Evolutionary conservation across 2,888 invertebrate species (phyloP).

Genomic region (Phalangium opilio): DNA sequence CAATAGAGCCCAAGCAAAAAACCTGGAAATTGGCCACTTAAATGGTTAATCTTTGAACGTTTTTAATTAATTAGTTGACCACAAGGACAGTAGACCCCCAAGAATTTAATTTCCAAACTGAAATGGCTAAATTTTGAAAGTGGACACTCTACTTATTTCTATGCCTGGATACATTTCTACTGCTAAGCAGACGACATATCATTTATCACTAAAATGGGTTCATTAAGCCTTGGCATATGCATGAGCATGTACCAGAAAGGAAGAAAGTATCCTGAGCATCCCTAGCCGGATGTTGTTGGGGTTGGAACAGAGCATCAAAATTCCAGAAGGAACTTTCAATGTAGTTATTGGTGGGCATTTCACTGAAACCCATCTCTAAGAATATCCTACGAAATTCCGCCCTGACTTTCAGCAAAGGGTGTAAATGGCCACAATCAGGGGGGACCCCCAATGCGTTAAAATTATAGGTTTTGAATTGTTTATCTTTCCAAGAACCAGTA

Average conservation of each 20-base stretch:
- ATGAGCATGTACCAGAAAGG: constrained; percentile 42
- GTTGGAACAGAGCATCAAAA: constrained; percentile 95
- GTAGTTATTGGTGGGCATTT: constrained; percentile 96
- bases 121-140: too few relatives aligned
- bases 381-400: constrained; percentile 92
- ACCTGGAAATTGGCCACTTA: too few relatives aligned
- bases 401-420: constrained; percentile 81
- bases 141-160: too few relatives aligned
- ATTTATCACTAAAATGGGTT: too few relatives aligned
- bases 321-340: constrained; percentile 99
- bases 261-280: constrained; percentile 99
- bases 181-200: too few relatives aligned
- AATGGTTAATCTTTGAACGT: too few relatives aligned
- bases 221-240: too few relatives aligned
- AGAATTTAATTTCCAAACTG: too few relatives aligned
- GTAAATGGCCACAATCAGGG: constrained; percentile 71
- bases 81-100: too few relatives aligned
- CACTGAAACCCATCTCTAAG: constrained; percentile 94
- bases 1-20: too few relatives aligned
- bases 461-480: constrained; percentile 89
- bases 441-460: constrained; percentile 80
- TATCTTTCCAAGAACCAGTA: constrained; percentile 69
- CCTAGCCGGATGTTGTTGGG: constrained; percentile 96
- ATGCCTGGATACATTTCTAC: too few relatives aligned
- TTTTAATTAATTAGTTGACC: too few relatives aligned